Conservation (phyloP, 2,888 invertebrate species). For the Xestia rhomboidea region DNA sequence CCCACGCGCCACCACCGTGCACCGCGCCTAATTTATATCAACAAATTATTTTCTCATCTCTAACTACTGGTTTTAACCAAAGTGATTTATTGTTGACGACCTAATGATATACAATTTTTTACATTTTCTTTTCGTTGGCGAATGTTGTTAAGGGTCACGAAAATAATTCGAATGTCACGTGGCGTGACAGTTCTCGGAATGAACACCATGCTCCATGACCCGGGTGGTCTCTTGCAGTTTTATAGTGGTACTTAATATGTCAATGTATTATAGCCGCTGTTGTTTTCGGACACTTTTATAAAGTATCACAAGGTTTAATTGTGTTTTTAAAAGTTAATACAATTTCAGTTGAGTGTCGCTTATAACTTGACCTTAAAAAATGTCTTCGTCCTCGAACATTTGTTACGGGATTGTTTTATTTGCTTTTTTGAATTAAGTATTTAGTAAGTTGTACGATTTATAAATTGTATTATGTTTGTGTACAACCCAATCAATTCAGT, state of each 20-base stretch:
- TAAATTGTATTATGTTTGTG: conserved; percentile 7
- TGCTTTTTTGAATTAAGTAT: neutral
- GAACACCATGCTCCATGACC: conserved; percentile 66
- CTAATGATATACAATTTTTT: conserved; percentile 63
- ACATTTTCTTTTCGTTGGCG: conserved; percentile 64
- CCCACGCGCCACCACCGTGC: conserved; percentile 77
- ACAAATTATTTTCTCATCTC: conserved; percentile 86
- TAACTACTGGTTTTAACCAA: conserved; percentile 84
- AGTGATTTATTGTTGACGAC: conserved; percentile 74
- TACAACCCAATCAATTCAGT: conserved; percentile 6
- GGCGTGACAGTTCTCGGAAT: conserved; percentile 76
- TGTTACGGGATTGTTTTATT: conserved; percentile 23
- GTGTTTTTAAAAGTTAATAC: conserved; percentile 63
- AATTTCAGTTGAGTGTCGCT: conserved; percentile 55
- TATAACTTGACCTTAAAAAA: conserved; percentile 43
- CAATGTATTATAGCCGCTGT: conserved; percentile 75
- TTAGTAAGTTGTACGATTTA: conserved; percentile 9
- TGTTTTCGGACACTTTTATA: conserved; percentile 74
- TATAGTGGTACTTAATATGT: conserved; percentile 79
- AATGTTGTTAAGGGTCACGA: conserved; percentile 65
- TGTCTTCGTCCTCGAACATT: conserved; percentile 31
- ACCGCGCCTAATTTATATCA: conserved; percentile 81
- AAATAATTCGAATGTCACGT: conserved; percentile 73
- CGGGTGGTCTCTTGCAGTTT: conserved; percentile 78
- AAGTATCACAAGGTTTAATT: conserved; percentile 71